Conservation (phyloP, 2,113 vertebrate genomes). For the Regulus satrapa region DNA sequence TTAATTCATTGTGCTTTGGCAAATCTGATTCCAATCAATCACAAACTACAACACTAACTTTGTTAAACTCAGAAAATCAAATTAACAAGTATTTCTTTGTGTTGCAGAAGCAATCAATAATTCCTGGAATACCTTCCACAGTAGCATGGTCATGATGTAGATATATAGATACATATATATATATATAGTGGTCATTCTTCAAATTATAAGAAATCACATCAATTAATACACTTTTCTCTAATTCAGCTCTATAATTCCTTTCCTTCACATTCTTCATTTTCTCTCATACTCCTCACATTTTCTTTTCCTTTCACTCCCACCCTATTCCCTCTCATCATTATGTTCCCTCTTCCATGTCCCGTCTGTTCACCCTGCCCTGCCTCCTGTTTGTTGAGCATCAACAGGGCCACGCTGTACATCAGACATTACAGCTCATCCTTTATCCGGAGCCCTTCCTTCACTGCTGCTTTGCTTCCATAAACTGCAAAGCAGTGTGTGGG, state of each 20-base stretch:
- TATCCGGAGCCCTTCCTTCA: neutral
- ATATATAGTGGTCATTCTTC: neutral
- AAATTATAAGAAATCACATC: neutral
- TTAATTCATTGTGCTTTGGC: neutral
- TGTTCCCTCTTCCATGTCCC: rapidly evolving
- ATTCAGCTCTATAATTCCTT: neutral
- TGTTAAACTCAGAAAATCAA: neutral
- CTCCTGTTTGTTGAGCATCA: neutral
- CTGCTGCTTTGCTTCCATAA: neutral
- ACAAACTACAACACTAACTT: neutral
- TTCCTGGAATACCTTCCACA: neutral
- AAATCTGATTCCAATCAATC: neutral
- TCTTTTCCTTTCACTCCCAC: neutral
- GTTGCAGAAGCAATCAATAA: neutral
- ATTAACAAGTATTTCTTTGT: neutral
- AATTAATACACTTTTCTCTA: neutral
- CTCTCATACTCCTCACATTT: neutral
- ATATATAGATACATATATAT: neutral
- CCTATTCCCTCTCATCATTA: neutral
- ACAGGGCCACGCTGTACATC: neutral
- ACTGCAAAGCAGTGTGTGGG: neutral
- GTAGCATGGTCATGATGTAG: neutral
- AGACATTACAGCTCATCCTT: neutral
- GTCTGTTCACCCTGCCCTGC: neutral
- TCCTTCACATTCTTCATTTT: neutral